Percentiles rank a stretch among this genome's conserved stretches.
phyloP scores from a whole-genome alignment of 2,113 vertebrate species.

The Lagopus leucura region DNA sequence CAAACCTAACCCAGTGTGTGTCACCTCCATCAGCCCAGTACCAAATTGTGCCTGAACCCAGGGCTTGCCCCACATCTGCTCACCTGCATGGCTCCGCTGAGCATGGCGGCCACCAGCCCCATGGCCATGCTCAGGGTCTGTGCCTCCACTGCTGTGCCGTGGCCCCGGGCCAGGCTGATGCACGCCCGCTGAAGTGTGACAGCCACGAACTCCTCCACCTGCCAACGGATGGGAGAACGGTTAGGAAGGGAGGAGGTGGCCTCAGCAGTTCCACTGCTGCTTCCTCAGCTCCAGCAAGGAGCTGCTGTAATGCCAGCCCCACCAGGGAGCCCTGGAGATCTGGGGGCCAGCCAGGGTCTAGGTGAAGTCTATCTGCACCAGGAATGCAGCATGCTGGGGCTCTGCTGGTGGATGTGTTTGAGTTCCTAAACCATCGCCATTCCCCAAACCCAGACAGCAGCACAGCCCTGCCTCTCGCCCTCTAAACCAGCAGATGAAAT shows the following conservation, averaged over 20 bases:
- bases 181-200: slow-evolving; percentile 86
- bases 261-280: background rate
- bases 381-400: background rate
- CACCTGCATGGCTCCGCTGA: slow-evolving; percentile 88
- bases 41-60: accelerated
- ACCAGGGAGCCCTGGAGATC: background rate
- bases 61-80: background rate
- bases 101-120: slow-evolving; percentile 88
- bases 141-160: slow-evolving; percentile 75
- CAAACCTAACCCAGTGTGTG: accelerated
- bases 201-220: slow-evolving; percentile 90
- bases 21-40: accelerated
- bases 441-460: background rate
- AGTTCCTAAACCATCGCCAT: accelerated
- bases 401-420: background rate
- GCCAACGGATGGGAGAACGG: background rate
- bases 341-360: accelerated
- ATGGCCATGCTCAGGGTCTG: slow-evolving; percentile 93
- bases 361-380: background rate
- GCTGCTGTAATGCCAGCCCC: background rate
- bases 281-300: background rate
- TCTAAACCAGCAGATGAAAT: background rate
- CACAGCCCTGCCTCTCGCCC: accelerated
- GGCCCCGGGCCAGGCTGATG: slow-evolving; percentile 58
- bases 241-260: background rate